A percentile compares a stretch with the other conserved stretches of the same genome.
phyloP scores from a whole-genome alignment of 2,888 invertebrate species.

The Euphydryas editha region DNA sequence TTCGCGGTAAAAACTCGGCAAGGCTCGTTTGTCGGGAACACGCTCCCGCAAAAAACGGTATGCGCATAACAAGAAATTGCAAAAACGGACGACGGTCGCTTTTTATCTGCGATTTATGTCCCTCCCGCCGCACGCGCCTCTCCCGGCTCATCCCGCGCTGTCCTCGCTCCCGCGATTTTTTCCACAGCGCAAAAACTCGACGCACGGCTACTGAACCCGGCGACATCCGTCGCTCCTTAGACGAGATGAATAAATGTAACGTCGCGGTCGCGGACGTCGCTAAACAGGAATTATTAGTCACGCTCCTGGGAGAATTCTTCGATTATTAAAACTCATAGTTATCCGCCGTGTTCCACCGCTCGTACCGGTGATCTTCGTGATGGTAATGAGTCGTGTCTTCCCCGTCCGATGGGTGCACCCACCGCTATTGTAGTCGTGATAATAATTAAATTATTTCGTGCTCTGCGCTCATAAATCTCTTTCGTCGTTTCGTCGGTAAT shows the following conservation, averaged over 20 bases:
- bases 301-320: slow-evolving; percentile 14
- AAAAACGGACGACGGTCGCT: slow-evolving; percentile 68
- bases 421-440: not conserved
- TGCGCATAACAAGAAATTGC: slow-evolving; percentile 76
- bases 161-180: slow-evolving; percentile 31
- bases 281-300: slow-evolving; percentile 21
- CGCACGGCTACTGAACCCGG: slow-evolving; percentile 30
- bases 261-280: slow-evolving; percentile 24
- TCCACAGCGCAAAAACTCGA: slow-evolving; percentile 35
- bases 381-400: not conserved
- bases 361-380: not conserved
- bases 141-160: slow-evolving; percentile 16
- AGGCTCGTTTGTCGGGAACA: slow-evolving; percentile 68
- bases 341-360: not conserved
- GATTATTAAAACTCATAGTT: too few species aligned
- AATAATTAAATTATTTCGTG: slow-evolving; percentile 33
- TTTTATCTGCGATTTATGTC: slow-evolving; percentile 73
- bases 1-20: slow-evolving; percentile 60
- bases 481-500: slow-evolving; percentile 17
- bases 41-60: slow-evolving; percentile 70
- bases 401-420: not conserved
- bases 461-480: slow-evolving; percentile 28
- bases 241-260: slow-evolving; percentile 31
- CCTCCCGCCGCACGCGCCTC: slow-evolving; percentile 39
- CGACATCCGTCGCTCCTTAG: slow-evolving; percentile 8